Conservation (phyloP, 2,113 vertebrate genomes). For the Ranitomeya imitator region DNA sequence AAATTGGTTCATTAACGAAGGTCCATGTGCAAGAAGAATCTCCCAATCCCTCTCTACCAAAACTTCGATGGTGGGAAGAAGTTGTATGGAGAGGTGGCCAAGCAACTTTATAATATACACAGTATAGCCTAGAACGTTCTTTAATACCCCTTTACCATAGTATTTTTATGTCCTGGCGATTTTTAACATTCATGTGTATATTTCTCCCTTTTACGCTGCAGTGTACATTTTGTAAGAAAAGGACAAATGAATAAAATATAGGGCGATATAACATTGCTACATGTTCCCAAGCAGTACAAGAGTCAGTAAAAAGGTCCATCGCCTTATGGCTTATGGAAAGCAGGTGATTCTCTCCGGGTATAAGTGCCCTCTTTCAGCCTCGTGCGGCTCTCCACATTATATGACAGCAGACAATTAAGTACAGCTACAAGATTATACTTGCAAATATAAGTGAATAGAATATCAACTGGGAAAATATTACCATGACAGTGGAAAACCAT, state of each 20-base stretch:
- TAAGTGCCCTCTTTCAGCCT: neutral
- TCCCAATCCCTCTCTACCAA: no score
- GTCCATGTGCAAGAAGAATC: no score
- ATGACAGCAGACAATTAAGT: neutral
- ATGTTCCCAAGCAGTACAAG: neutral
- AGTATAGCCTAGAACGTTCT: no score
- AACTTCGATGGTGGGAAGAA: neutral
- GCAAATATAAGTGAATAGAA: slow-evolving; percentile 29
- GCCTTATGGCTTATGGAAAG: neutral
- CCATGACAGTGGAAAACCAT: slow-evolving; percentile 34
- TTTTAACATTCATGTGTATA: neutral
- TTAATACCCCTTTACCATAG: neutral
- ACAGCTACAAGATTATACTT: slow-evolving; percentile 5
- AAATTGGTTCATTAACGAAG: no score
- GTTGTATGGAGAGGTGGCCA: neutral
- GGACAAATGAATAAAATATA: neutral
- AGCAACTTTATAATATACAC: no score
- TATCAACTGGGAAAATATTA: slow-evolving; percentile 24
- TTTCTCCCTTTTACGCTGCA: neutral
- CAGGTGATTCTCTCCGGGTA: neutral
- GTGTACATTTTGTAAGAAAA: neutral
- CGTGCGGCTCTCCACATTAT: neutral
- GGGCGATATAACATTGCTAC: neutral
- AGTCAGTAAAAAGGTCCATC: neutral
- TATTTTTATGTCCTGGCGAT: neutral